Evolutionary conservation across 2,888 invertebrate genomes (phyloP), one percentile per base, ranked within the genome.

Genomic region (Cheilosia scutellata): DNA sequence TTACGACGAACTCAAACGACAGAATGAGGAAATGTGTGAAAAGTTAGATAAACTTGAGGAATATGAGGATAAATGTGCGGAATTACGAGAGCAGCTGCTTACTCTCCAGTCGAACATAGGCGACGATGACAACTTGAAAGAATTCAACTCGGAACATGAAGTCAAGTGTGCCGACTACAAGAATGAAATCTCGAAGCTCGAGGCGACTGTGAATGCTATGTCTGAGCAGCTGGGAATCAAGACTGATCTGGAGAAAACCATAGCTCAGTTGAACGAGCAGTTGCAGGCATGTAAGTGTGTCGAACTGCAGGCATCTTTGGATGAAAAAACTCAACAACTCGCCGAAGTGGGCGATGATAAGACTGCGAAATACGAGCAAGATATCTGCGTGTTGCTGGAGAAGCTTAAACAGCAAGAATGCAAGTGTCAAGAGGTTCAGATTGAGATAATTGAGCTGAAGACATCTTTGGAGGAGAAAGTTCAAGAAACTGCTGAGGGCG

Each of bases 401-500:
- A 25, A 77, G 44, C 33, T 87, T 1, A 74, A 51, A 25, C 57
- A 37, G 37, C 79, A 68, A 74, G 88, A 76, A 29, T 55, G 11
- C 66, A 87, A 68, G 78, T 80, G 60, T 27, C 63, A 29, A 66
- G 79, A 62, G 60, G 71, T 58, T 65, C 63, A 31, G 66, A 53
- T 44, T 49, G 83, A 77, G 62, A 82, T 66, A 53, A 62, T 31
- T 62, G 88, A 76, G 47, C 77, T 66, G 62, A 83, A 57, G 58
- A 82, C 68, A 13, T 53, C 68, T 2, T 44, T 88, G 6, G 62
- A 87, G 70, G 57, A 37, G 9, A 78, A 87, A 66, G 53, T 13
- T 2, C 16, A 55, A 33, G 60, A 75, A 20, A 78, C 84, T 9
- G 16, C n/a, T 13, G 51, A 70, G 9, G 2, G 63, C 5, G 33